These are phyloP conservation scores for Eupeodes corollae DNA, from an alignment of 1,140 invertebrate species.

Conservation along the genomic window DNA sequence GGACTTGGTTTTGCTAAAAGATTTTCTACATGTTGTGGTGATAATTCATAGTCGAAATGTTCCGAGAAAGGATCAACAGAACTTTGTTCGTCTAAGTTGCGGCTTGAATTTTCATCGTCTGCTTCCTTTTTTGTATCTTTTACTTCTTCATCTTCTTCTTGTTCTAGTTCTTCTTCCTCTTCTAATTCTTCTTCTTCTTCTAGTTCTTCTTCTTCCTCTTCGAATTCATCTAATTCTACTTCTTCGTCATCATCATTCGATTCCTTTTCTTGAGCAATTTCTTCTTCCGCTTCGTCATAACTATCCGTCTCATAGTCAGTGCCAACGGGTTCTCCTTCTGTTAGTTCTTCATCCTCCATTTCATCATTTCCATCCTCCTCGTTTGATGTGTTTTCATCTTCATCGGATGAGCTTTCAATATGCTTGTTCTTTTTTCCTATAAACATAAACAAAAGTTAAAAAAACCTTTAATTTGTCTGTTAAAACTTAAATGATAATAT, in stretches of 20 bases:
- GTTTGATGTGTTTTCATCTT: slow-evolving; percentile 14
- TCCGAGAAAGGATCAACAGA: slow-evolving; percentile 50
- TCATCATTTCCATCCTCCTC: slow-evolving; percentile 8
- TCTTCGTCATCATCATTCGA: not conserved
- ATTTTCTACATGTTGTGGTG: slow-evolving; percentile 44
- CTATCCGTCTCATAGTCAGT: not conserved
- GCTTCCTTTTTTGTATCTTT: slow-evolving; percentile 19
- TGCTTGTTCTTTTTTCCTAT: not conserved
- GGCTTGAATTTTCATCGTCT: slow-evolving; percentile 9
- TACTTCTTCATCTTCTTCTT: slow-evolving; percentile 21
- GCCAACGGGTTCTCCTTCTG: slow-evolving; percentile 9
- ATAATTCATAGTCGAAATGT: slow-evolving; percentile 52
- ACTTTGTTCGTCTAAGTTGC: slow-evolving; percentile 31
- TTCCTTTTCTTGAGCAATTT: slow-evolving; percentile 7
- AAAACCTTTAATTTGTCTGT: no score
- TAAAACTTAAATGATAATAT: no score
- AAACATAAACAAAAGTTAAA: not conserved
- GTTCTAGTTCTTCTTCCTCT: slow-evolving; percentile 1
- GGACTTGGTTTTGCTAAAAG: slow-evolving; percentile 39
- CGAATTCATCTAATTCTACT: slow-evolving; percentile 14
- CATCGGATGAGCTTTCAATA: slow-evolving; percentile 18
- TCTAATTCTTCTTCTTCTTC: slow-evolving; percentile 10
- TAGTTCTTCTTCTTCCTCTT: slow-evolving; percentile 5
- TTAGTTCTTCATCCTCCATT: slow-evolving; percentile 15
- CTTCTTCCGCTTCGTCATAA: slow-evolving; percentile 5